Evolutionary conservation across 2,888 invertebrate genomes (phyloP).

Genomic region (Archips xylosteana): DNA sequence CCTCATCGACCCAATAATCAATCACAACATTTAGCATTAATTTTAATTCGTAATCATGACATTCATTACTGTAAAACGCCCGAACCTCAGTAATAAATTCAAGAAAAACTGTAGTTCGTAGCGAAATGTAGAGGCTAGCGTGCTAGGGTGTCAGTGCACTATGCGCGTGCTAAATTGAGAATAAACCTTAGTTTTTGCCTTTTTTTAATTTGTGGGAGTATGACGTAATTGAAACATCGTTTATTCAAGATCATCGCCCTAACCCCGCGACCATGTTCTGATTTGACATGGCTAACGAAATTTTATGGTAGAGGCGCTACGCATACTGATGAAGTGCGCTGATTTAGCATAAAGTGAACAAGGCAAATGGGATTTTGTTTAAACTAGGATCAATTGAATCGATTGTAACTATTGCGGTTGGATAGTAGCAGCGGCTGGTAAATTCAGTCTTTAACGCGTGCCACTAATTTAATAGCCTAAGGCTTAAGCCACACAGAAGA

Average conservation of each 20-base stretch:
- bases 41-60: no score
- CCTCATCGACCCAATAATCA: no score
- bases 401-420: background rate
- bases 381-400: background rate
- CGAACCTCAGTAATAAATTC: no score
- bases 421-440: background rate
- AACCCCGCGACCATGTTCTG: slow-evolving; percentile 23
- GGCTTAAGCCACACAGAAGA: no score
- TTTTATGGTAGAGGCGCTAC: slow-evolving; percentile 10
- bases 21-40: no score
- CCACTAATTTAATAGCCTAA: no score
- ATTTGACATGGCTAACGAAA: slow-evolving; percentile 31
- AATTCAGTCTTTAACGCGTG: no score
- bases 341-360: background rate
- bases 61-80: no score
- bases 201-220: background rate
- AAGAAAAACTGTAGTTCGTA: no score
- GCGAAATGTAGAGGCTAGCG: no score
- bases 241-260: slow-evolving; percentile 22
- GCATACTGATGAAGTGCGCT: slow-evolving; percentile 23
- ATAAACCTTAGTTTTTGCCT: background rate
- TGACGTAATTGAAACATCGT: background rate
- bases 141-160: no score
- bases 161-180: no score
- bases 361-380: slow-evolving; percentile 2